Base-by-base conservation (phyloP, 2,797 vertebrate species). In the Odontamblyopus lacepedii region DNA sequence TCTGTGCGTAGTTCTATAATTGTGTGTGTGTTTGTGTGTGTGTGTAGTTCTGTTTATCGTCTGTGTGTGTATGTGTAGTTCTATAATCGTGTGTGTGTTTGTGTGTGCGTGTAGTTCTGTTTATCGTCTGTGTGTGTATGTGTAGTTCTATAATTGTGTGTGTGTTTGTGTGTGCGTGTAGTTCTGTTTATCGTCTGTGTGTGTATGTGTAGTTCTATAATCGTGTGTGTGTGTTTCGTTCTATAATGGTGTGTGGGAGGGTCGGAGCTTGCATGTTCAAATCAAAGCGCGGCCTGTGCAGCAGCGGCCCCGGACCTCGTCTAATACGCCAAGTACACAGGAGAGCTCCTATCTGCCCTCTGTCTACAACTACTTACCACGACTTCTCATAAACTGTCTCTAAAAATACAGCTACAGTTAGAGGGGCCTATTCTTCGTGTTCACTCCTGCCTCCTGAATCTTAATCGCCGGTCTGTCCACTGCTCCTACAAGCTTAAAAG, bases 281-380 rank as follows among this genome's bases (percentile, higher is more conserved):
- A 86, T 88, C 78, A 85, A 84, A 83, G 8, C 26, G 72, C 60
- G 64, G 63, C 1, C 9, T 51, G 35, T 30, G 44, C 30, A 63
- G 30, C 60, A 9, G 67, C 65, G 67, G 8, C 65, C 70, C 78
- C 32, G 69, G 73, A 73, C 80, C 81, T 78, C 80, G 70, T 87
- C 78, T 83, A 70, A 85, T 83, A 82, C 81, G 76, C 87, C 73
- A 77, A 86, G 79, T 76, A 83, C 88, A 81, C 78, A 80, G 53
- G 82, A 85, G 81, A 83, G 27, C 57, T 60, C 27, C 27, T 15
- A 30, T 53, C 75, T 74, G 65, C 78, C 78, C 80, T 4, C 74
- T 71, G 63, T 77, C 67, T 69, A 72, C 74, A 78, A 63, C 56
- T 67, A 76, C 51, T 57, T 68, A 5, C 1, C 66, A 5, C 1